Base-by-base conservation (phyloP, 2,888 invertebrate species). In the Leucophora obtusa region DNA sequence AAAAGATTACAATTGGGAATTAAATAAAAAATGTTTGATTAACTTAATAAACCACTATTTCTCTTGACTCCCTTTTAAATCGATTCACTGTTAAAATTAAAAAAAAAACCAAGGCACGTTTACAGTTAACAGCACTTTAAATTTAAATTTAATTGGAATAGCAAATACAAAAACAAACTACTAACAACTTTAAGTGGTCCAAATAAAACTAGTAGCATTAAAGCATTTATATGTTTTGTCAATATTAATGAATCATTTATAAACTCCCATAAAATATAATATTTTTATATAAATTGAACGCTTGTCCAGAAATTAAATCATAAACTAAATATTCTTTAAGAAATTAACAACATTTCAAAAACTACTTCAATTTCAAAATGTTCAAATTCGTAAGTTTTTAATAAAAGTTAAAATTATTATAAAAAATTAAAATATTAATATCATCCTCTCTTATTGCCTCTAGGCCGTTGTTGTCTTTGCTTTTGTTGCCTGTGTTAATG, bases 391-490 rank as follows among this genome's bases (percentile, higher is more conserved):
- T 38, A 38, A 38, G 38, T 38, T 38, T 38, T 28, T 28, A 28
- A 28, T 28, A 6, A 6, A 1, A 28, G 7, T 6, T 28, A 1
- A 28, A 28, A 28, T 28, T 38, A 11, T 38, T 11, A 38, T 11
- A 1, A 38, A 38, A 38, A 1, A 11, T 38, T 38, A 11, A 14
- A 11, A 38, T 38, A 38, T 38, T 38, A 38, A 38, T 38, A 38
- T 38, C 11, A 38, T 38, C 10, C 1, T 35, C 10, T 35, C 8
- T 1, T 9, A 6, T 43, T 43, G 4, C 14, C 24, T 24, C 15
- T 59, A 87, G 87, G 79, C 81, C 10, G 82, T 82, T 79, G 84
- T 87, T 17, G 38, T 87, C 65, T 66, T 85, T 28, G 86, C 86
- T 17, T 1, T 86, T 35, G 79, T 86, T 60, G 85, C 84, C 59